Evolutionary conservation across 2,797 vertebrate genomes (phyloP).

Genomic region (Momotus momota): DNA sequence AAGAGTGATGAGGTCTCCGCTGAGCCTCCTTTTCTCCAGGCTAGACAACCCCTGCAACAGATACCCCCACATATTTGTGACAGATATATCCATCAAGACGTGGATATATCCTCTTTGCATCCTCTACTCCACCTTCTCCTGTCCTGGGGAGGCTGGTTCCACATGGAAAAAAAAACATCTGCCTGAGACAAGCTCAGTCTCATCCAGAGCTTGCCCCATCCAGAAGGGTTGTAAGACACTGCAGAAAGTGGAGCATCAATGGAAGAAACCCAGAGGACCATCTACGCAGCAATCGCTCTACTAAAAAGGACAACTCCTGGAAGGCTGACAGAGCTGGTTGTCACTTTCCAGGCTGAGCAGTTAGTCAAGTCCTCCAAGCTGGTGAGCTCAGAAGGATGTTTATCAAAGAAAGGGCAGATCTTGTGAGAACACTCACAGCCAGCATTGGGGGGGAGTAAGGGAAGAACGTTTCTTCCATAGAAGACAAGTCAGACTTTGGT

Average conservation of each 20-base stretch:
- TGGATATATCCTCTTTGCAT: background rate
- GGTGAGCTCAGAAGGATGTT: background rate
- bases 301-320: background rate
- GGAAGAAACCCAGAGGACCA: background rate
- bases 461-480: background rate
- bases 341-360: background rate
- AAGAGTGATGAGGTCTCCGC: too few relatives aligned
- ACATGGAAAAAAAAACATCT: background rate
- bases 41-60: too few relatives aligned
- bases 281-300: rapidly evolving
- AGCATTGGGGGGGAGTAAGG: background rate
- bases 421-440: background rate
- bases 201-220: background rate
- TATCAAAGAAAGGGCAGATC: background rate
- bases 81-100: too few relatives aligned
- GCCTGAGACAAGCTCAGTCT: background rate
- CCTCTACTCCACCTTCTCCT: background rate
- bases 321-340: background rate
- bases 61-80: too few relatives aligned
- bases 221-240: background rate
- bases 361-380: background rate
- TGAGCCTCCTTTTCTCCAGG: too few relatives aligned
- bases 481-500: background rate
- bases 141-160: background rate
- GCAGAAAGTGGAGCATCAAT: background rate